Percentiles rank a stretch among this genome's conserved stretches.
phyloP scores from a whole-genome alignment of 2,888 invertebrate genomes.

The Zonitis immaculata region DNA sequence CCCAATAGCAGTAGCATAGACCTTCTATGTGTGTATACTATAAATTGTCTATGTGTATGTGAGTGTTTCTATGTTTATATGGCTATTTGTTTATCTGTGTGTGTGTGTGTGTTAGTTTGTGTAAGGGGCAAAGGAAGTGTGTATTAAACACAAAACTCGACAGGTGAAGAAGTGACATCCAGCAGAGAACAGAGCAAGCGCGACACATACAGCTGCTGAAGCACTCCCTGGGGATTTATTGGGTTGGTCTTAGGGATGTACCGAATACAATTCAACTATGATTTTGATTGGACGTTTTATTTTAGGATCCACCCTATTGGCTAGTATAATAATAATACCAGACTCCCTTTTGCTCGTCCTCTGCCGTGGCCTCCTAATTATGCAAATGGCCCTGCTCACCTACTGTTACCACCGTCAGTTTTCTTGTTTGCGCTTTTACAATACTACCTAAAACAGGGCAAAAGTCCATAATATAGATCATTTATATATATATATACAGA shows the following conservation, averaged over 20 bases:
- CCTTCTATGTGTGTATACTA: background rate
- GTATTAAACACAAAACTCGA: conserved; percentile 20
- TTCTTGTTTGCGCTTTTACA: conserved; percentile 44
- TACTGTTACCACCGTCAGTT: conserved; percentile 39
- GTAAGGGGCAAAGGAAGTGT: conserved; percentile 1
- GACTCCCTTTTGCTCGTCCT: conserved; percentile 35
- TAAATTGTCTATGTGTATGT: background rate
- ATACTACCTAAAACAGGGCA: conserved; percentile 39
- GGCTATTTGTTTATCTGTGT: background rate
- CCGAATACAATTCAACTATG: conserved; percentile 9
- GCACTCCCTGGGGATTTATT: conserved; percentile 30
- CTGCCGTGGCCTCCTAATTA: conserved; percentile 39
- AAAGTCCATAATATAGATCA: conserved; percentile 33
- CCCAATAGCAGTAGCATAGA: background rate
- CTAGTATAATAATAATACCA: conserved; percentile 21
- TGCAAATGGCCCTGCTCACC: conserved; percentile 45
- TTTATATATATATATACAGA: too few relatives aligned
- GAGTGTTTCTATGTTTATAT: background rate
- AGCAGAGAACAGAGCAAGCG: conserved; percentile 34
- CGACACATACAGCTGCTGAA: conserved; percentile 29
- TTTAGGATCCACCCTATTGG: conserved; percentile 25
- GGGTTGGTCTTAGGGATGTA: conserved; percentile 20
- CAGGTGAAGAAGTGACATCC: conserved; percentile 43
- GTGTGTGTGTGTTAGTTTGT: background rate
- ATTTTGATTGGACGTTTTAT: conserved; percentile 27